Conservation (phyloP, 30 jellyfish, hydroid and myxozoan genomes). For the Chironex yamaguchii region DNA sequence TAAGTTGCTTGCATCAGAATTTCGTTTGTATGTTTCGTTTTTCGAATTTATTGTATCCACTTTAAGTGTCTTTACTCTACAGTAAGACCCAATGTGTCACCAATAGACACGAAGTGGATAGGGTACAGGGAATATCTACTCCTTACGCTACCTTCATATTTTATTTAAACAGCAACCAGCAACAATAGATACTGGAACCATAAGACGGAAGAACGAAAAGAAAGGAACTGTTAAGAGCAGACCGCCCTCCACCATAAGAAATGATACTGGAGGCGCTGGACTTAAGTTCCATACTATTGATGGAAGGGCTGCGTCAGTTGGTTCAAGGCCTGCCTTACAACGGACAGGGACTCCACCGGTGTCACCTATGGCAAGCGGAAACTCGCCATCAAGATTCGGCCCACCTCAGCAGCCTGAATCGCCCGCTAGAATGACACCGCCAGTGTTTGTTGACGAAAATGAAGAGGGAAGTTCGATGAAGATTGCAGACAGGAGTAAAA, state of each 20-base stretch:
- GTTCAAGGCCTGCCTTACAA: not conserved
- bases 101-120: too few species aligned
- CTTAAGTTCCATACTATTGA: not conserved
- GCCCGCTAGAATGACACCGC: not conserved
- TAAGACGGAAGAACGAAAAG: constrained; percentile 26
- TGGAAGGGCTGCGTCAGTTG: not conserved
- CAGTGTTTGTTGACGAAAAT: not conserved
- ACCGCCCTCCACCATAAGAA: not conserved
- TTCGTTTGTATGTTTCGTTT: too few species aligned
- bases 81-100: too few species aligned
- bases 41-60: too few species aligned
- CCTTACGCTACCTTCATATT: too few species aligned
- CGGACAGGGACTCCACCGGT: not conserved
- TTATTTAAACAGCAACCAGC: constrained; percentile 82
- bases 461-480: not conserved
- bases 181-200: constrained; percentile 53
- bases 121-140: too few species aligned
- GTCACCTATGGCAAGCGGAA: not conserved
- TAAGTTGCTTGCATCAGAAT: too few species aligned
- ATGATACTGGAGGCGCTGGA: not conserved
- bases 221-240: not conserved
- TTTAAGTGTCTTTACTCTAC: too few species aligned
- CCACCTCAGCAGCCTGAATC: not conserved
- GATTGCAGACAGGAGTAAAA: not conserved
- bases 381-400: not conserved